Percentiles rank a stretch among this genome's conserved stretches.
phyloP scores from a whole-genome alignment of 2,113 vertebrate genomes.

The Passer domesticus region DNA sequence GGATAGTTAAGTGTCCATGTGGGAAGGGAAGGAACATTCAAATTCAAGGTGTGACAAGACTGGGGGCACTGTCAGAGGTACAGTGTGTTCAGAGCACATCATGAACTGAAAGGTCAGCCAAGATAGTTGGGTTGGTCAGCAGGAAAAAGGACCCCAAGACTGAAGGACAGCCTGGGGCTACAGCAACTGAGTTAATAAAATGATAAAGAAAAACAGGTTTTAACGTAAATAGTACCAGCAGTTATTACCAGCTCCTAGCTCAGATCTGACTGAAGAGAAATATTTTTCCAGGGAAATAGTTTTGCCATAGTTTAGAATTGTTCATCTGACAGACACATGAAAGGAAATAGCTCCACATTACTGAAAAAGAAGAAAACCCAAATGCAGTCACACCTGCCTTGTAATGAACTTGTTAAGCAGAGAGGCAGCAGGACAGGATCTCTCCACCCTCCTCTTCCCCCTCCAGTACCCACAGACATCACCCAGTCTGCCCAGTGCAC shows the following conservation, averaged over 20 bases:
- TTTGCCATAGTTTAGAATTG: neutral
- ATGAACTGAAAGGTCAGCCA: neutral
- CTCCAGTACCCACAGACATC: neutral
- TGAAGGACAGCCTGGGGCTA: neutral
- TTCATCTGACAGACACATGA: neutral
- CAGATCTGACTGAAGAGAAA: neutral
- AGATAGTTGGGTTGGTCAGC: neutral
- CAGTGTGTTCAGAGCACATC: neutral
- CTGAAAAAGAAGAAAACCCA: neutral
- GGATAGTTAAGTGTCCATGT: neutral
- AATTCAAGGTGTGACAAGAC: constrained; percentile 20
- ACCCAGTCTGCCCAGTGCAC: neutral
- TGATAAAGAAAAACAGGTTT: neutral
- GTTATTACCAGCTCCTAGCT: neutral
- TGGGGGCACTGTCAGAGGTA: neutral
- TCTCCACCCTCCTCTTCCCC: neutral
- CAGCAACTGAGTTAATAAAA: neutral
- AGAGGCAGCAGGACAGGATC: neutral
- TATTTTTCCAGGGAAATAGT: neutral
- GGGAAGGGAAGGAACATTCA: neutral
- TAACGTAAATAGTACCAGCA: neutral
- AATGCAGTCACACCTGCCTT: neutral
- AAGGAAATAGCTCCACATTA: neutral
- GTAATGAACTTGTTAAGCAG: neutral
- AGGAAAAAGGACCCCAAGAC: neutral